Percentiles rank a stretch among this genome's conserved stretches.
phyloP scores from a whole-genome alignment of 2,797 vertebrate genomes.

The Otolemur crassicaudatus region DNA sequence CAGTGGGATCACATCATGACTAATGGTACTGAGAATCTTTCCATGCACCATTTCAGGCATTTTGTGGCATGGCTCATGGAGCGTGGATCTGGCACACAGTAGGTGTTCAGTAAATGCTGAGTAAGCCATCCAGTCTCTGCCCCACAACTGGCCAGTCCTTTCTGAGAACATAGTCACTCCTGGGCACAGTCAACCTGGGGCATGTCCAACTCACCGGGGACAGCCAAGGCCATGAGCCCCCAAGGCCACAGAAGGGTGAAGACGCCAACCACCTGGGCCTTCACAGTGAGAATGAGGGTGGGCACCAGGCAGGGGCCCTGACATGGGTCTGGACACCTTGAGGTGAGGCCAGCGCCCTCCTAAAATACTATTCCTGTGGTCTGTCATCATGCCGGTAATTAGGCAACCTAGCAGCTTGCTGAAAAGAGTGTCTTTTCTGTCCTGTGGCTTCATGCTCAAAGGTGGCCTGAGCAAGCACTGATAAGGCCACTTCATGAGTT shows the following conservation, averaged over 20 bases:
- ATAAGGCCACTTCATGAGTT: rapidly evolving
- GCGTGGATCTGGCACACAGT: background rate
- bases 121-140: background rate
- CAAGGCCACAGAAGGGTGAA: no score
- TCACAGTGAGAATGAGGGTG: background rate
- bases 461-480: background rate
- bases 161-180: rapidly evolving
- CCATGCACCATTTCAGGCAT: rapidly evolving
- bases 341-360: rapidly evolving
- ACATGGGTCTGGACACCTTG: background rate
- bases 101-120: background rate
- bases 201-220: rapidly evolving
- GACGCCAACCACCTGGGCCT: background rate
- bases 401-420: background rate
- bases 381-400: no score
- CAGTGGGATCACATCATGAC: rapidly evolving
- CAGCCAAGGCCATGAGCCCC: background rate
- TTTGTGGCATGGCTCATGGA: rapidly evolving
- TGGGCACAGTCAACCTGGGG: background rate
- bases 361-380: rapidly evolving
- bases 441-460: rapidly evolving
- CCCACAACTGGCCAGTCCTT: background rate
- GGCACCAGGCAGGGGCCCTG: background rate
- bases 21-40: no score
- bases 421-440: rapidly evolving